These are phyloP conservation scores for Thrips palmi DNA, from an alignment of 1,140 invertebrate species.

Conservation along the genomic window DNA sequence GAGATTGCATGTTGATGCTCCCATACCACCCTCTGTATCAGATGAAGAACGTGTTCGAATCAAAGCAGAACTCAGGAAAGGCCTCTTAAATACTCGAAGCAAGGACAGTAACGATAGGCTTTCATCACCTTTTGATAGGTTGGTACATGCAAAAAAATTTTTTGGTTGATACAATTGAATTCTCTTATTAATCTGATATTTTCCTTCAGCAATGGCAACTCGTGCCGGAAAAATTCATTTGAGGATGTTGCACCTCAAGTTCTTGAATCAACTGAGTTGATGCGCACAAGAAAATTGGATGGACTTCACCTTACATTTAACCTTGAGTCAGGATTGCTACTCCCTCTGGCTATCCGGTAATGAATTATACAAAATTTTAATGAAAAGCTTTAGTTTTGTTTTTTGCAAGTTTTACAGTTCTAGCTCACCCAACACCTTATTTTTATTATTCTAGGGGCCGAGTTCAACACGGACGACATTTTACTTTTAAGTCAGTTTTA, in stretches of 20 bases:
- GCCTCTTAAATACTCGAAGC: slow-evolving; percentile 14
- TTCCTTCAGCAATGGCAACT: slow-evolving; percentile 5
- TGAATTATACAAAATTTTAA: slow-evolving; percentile 10
- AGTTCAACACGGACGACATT: slow-evolving; percentile 66
- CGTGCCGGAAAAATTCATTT: too few species aligned
- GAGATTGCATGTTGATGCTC: neutral
- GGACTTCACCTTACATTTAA: slow-evolving; percentile 72
- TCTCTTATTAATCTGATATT: slow-evolving; percentile 4
- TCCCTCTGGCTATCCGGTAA: slow-evolving; percentile 67
- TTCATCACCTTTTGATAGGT: slow-evolving; percentile 4
- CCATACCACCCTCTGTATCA: slow-evolving; percentile 12
- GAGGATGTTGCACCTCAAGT: too few species aligned
- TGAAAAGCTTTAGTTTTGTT: slow-evolving; percentile 13
- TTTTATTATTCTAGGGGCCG: slow-evolving; percentile 39
- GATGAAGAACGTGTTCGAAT: slow-evolving; percentile 11
- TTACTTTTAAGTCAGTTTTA: slow-evolving; percentile 66
- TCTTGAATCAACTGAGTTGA: slow-evolving; percentile 28
- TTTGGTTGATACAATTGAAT: too few species aligned
- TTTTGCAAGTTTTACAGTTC: neutral
- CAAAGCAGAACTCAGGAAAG: slow-evolving; percentile 14
- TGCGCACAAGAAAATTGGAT: slow-evolving; percentile 34
- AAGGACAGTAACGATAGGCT: slow-evolving; percentile 2
- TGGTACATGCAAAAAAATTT: neutral
- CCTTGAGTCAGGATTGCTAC: slow-evolving; percentile 63
- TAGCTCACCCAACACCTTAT: slow-evolving; percentile 10